These are phyloP conservation scores for Alviniconcha marisindica DNA, from an alignment of 1,140 invertebrate species.

Conservation along the genomic window DNA sequence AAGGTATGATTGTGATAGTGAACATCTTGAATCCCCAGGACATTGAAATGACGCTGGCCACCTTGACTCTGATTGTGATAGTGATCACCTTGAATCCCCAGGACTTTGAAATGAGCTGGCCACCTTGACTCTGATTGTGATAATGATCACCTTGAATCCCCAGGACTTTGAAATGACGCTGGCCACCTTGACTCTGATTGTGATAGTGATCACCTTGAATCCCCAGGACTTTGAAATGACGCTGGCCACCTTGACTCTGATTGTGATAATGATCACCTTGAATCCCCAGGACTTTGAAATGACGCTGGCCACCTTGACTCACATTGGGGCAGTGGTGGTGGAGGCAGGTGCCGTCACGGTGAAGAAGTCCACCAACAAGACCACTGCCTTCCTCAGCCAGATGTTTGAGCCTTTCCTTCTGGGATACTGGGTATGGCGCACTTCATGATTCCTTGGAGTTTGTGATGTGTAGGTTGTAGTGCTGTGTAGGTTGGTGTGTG, in stretches of 20 bases:
- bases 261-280: slow-evolving; percentile 69
- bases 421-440: slow-evolving; percentile 76
- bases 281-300: slow-evolving; percentile 74
- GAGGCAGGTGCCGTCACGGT: slow-evolving; percentile 60
- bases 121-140: slow-evolving; percentile 68
- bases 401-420: slow-evolving; percentile 76
- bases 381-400: slow-evolving; percentile 73
- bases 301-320: slow-evolving; percentile 66
- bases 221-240: slow-evolving; percentile 73
- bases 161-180: slow-evolving; percentile 74
- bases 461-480: too few species aligned
- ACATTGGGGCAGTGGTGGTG: slow-evolving; percentile 68
- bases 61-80: slow-evolving; percentile 68
- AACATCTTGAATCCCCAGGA: too few species aligned
- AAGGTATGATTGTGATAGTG: slow-evolving; percentile 69
- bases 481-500: too few species aligned
- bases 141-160: too few species aligned
- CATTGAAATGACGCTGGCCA: slow-evolving; percentile 70
- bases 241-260: slow-evolving; percentile 66
- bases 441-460: too few species aligned
- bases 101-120: slow-evolving; percentile 72
- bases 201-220: slow-evolving; percentile 70
- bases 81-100: too few species aligned
- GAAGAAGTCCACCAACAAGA: slow-evolving; percentile 71
- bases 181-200: slow-evolving; percentile 65